These are phyloP conservation scores for Orientallactaga bullata DNA, from an alignment of 2,113 vertebrate species.

Conservation along the genomic window DNA sequence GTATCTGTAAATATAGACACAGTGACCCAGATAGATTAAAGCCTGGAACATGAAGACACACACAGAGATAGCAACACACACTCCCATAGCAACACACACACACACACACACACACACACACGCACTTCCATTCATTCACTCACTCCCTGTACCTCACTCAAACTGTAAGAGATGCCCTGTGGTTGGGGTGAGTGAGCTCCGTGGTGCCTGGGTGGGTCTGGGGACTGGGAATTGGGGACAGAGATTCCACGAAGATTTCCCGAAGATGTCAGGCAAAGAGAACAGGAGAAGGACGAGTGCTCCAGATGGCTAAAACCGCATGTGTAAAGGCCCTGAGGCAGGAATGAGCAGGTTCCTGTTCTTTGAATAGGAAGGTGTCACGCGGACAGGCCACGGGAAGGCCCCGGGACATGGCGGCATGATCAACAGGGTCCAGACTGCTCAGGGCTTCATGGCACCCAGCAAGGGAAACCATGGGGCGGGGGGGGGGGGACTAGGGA, in stretches of 20 bases:
- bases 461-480: too few species aligned
- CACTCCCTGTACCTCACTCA: not conserved
- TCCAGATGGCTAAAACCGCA: not conserved
- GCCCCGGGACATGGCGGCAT: not conserved
- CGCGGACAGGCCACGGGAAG: too few species aligned
- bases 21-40: not conserved
- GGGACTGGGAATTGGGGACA: too few species aligned
- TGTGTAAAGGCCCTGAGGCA: constrained; percentile 56
- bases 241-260: not conserved
- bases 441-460: not conserved
- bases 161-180: not conserved
- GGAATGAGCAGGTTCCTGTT: not conserved
- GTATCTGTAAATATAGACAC: not conserved
- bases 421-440: not conserved
- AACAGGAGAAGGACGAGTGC: not conserved
- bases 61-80: not conserved
- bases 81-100: too few species aligned
- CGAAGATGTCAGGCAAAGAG: not conserved
- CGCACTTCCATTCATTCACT: not conserved
- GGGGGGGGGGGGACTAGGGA: rapidly evolving
- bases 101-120: not conserved
- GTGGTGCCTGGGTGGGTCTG: not conserved
- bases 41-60: not conserved
- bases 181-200: not conserved
- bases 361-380: not conserved